These are phyloP conservation scores for Ferrisia virgata DNA, from an alignment of 2,888 invertebrate genomes.

Conservation along the genomic window DNA sequence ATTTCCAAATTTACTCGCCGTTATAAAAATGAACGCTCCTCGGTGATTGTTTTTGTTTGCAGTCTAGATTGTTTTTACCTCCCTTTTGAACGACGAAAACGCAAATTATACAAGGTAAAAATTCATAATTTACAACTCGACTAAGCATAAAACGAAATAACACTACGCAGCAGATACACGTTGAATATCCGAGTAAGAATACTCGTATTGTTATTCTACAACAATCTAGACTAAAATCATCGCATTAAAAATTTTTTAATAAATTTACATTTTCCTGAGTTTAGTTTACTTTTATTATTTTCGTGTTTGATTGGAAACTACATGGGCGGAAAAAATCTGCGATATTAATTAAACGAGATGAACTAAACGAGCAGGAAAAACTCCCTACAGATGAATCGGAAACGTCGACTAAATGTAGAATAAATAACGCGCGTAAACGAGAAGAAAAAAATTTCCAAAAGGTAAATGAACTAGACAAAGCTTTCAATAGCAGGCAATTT, in stretches of 20 bases:
- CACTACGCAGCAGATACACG: not conserved
- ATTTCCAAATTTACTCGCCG: not conserved
- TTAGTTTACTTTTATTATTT: not conserved
- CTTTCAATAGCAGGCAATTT: not conserved
- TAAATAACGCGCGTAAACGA: not conserved
- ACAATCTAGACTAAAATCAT: not conserved
- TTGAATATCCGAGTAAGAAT: not conserved
- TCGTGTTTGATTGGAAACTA: not conserved
- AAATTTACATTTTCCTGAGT: not conserved
- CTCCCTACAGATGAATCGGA: not conserved
- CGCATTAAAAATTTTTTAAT: not conserved
- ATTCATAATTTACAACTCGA: not conserved
- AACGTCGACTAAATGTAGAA: not conserved
- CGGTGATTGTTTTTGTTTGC: not conserved
- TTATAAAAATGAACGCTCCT: not conserved
- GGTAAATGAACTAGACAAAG: not conserved
- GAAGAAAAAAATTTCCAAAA: not conserved
- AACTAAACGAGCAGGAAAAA: not conserved
- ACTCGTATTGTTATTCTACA: not conserved
- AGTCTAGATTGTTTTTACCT: not conserved
- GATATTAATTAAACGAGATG: not conserved
- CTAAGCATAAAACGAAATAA: not conserved
- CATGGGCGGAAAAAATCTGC: not conserved
- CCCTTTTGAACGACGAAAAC: not conserved
- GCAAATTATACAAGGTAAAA: not conserved